Conservation (phyloP, 2,888 invertebrate genomes). For the Nineta flava region DNA sequence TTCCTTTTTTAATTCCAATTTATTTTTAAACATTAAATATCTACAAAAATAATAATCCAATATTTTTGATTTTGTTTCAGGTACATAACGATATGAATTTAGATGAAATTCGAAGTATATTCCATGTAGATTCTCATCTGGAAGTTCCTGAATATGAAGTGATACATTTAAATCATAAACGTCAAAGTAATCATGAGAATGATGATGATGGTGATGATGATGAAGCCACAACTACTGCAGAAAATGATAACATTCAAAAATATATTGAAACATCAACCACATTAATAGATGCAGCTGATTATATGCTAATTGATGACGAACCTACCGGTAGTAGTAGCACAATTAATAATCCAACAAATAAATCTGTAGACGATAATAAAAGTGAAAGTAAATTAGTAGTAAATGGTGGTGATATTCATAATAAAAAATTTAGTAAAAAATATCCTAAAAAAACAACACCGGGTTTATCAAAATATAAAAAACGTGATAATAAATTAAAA, state of each 20-base stretch:
- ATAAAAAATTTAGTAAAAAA: not conserved
- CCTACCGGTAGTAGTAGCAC: not conserved
- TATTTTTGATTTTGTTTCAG: conserved; percentile 36
- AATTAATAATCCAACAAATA: too few species aligned
- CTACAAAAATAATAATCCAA: too few species aligned
- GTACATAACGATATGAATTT: conserved; percentile 79
- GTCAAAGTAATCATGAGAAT: conserved; percentile 24
- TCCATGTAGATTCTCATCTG: conserved; percentile 60
- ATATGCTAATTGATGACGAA: conserved; percentile 1
- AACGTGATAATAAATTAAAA: not conserved
- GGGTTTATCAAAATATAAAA: not conserved
- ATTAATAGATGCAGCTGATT: conserved; percentile 15
- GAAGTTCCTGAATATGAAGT: conserved; percentile 72
- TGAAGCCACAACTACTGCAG: conserved; percentile 18
- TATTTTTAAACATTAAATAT: too few species aligned
- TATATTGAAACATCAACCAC: conserved; percentile 25
- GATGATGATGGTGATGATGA: conserved; percentile 14
- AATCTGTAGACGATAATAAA: not conserved
- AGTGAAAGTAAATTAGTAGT: not conserved
- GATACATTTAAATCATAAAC: conserved; percentile 50
- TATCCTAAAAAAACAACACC: not conserved
- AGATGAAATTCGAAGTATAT: conserved; percentile 65
- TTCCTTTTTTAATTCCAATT: too few species aligned
- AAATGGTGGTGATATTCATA: not conserved
- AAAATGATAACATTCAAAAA: not conserved